phyloP scores from a whole-genome alignment of 2,797 vertebrate species.

The Lithobates pipiens region DNA sequence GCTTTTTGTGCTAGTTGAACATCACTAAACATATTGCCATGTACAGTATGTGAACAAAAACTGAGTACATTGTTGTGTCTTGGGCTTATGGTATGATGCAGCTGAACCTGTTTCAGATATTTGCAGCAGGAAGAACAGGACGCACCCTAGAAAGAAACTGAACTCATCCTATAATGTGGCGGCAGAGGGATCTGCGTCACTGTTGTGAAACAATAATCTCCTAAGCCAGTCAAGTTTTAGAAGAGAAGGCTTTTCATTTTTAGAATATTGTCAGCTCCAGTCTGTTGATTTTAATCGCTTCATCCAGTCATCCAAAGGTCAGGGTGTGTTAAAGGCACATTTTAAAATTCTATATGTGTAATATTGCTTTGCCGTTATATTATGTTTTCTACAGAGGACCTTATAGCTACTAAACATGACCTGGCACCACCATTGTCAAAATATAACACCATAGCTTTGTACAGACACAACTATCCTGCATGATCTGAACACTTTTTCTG shows the following conservation, averaged over 20 bases:
- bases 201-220: constrained; percentile 6
- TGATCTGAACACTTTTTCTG: too few relatives aligned
- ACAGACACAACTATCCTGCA: too few relatives aligned
- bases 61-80: not conserved
- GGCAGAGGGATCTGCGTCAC: constrained; percentile 5
- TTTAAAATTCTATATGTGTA: too few relatives aligned
- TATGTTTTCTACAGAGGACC: too few relatives aligned
- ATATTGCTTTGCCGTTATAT: too few relatives aligned
- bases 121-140: not conserved
- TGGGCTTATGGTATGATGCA: not conserved
- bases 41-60: not conserved
- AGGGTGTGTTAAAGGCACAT: too few relatives aligned
- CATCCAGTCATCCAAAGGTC: too few relatives aligned
- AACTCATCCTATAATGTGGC: not conserved
- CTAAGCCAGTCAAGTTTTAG: constrained; percentile 4
- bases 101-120: constrained; percentile 9
- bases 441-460: too few relatives aligned
- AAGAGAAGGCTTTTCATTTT: constrained; percentile 11
- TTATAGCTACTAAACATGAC: too few relatives aligned
- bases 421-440: too few relatives aligned
- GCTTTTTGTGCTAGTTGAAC: not conserved
- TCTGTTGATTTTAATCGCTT: not conserved
- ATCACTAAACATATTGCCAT: not conserved
- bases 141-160: not conserved
- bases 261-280: not conserved